phyloP scores from a whole-genome alignment of 2,888 invertebrate genomes.

The Hirtodrosophila cameraria region DNA sequence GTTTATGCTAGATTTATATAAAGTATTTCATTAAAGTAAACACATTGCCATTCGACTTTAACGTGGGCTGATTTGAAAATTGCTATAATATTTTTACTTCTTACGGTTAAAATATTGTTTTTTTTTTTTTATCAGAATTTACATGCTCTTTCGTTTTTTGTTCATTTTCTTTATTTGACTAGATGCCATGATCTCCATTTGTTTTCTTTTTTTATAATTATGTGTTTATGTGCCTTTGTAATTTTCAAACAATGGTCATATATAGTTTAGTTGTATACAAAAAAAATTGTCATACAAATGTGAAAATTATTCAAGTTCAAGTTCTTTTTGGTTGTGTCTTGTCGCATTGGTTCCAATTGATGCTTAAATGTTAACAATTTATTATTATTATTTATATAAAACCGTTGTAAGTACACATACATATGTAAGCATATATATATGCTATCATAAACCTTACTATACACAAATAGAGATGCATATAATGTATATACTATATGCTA shows the following conservation, averaged over 20 bases:
- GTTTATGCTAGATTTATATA: conserved; percentile 65
- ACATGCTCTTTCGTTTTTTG: conserved; percentile 14
- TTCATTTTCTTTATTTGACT: conserved; percentile 1
- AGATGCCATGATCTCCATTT: conserved; percentile 3
- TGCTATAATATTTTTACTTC: background rate
- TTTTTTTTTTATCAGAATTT: conserved; percentile 16
- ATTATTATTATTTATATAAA: conserved; percentile 67
- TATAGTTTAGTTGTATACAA: conserved; percentile 45
- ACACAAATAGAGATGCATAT: conserved; percentile 54
- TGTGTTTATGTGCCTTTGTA: conserved; percentile 26
- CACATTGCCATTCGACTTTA: conserved; percentile 55
- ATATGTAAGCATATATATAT: conserved; percentile 36
- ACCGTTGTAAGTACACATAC: conserved; percentile 47
- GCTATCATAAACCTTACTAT: conserved; percentile 59
- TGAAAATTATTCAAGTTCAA: conserved; percentile 71
- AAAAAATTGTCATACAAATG: conserved; percentile 74
- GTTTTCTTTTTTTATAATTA: conserved; percentile 25
- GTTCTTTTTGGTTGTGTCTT: conserved; percentile 60
- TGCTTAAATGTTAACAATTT: conserved; percentile 80
- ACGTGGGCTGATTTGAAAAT: conserved; percentile 31
- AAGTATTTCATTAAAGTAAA: conserved; percentile 75
- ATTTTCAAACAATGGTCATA: conserved; percentile 27
- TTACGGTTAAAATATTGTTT: conserved; percentile 8
- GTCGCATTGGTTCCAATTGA: conserved; percentile 81
- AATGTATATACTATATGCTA: conserved; percentile 48